phyloP scores from a whole-genome alignment of 2,113 vertebrate species.

The Heloderma charlesbogerti region DNA sequence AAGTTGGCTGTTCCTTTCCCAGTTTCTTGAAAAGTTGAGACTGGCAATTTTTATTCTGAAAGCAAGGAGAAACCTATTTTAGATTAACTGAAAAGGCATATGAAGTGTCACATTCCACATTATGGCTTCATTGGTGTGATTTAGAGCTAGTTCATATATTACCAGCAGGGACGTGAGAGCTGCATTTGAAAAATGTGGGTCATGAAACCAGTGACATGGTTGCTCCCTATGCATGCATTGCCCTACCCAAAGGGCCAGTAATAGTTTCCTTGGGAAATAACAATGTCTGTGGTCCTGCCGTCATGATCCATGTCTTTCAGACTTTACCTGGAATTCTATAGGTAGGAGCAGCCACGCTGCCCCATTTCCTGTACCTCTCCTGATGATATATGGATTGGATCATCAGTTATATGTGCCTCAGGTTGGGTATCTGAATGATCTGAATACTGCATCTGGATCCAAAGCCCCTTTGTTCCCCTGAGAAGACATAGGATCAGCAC shows the following conservation, averaged over 20 bases:
- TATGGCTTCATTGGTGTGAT: background rate
- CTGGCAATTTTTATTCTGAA: background rate
- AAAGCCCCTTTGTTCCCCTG: no score
- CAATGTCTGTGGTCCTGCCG: background rate
- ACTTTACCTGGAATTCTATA: background rate
- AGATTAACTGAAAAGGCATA: background rate
- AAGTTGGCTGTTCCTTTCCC: background rate
- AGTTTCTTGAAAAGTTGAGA: background rate
- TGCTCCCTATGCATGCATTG: background rate
- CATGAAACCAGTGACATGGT: background rate
- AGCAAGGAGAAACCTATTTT: background rate
- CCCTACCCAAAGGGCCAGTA: background rate
- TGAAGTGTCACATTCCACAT: background rate
- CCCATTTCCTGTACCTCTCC: no score
- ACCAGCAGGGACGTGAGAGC: background rate
- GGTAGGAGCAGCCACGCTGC: no score
- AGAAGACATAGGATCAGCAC: no score
- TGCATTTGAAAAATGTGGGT: background rate
- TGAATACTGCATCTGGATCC: no score
- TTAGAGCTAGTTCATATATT: background rate
- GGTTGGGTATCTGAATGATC: no score
- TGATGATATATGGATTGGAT: no score
- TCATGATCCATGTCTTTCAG: background rate
- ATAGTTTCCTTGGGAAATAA: background rate
- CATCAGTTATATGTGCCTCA: no score